These are phyloP conservation scores for Listrodromus nycthemerus DNA, from an alignment of 2,888 invertebrate genomes.

Conservation along the genomic window DNA sequence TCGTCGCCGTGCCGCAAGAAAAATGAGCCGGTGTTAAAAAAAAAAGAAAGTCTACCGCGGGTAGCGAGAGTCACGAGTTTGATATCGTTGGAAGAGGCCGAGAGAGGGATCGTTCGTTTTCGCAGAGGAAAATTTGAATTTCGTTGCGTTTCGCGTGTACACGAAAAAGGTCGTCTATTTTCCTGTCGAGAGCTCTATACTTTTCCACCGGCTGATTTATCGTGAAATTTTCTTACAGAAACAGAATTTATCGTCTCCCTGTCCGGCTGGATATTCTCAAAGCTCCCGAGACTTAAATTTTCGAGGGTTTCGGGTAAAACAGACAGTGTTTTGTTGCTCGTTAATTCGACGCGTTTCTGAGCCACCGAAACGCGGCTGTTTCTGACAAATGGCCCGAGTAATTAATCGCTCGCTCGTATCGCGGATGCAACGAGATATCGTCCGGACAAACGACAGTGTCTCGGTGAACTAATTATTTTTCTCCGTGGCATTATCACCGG, in stretches of 20 bases:
- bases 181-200: not conserved
- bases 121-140: not conserved
- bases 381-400: not conserved
- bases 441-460: not conserved
- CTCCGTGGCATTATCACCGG: not conserved
- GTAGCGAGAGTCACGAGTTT: not conserved
- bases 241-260: not conserved
- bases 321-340: not conserved
- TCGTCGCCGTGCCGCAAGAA: slow-evolving; percentile 27
- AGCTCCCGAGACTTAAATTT: not conserved
- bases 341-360: slow-evolving; percentile 19
- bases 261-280: not conserved
- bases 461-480: not conserved
- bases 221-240: not conserved
- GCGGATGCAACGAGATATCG: slow-evolving; percentile 8
- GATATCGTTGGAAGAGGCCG: not conserved
- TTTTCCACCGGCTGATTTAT: not conserved
- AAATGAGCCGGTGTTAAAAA: slow-evolving; percentile 11
- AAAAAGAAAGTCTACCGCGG: not conserved
- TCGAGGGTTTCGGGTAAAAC: not conserved
- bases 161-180: not conserved
- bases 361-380: not conserved
- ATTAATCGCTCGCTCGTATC: slow-evolving; percentile 6
- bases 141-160: not conserved
- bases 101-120: slow-evolving; percentile 1